These are phyloP conservation scores for Phalacrocorax pelagicus DNA, from an alignment of 2,113 vertebrate species.

Conservation along the genomic window DNA sequence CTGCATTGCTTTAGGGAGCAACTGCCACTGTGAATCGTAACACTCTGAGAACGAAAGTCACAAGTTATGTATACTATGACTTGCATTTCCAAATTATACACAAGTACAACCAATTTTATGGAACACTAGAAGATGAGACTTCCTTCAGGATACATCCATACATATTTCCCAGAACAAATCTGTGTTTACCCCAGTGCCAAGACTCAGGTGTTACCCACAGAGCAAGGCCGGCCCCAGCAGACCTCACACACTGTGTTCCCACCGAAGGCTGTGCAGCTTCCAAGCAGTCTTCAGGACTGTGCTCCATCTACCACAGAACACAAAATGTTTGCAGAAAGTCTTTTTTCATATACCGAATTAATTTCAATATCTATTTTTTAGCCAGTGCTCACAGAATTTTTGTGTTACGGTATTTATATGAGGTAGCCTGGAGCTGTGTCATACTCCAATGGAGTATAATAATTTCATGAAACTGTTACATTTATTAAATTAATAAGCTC, in stretches of 20 bases:
- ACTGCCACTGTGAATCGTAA: constrained; percentile 3
- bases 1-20: constrained; percentile 14
- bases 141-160: neutral
- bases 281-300: neutral
- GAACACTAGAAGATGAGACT: neutral
- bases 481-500: neutral
- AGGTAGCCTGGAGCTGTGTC: neutral
- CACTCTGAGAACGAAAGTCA: neutral
- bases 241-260: neutral
- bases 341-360: neutral
- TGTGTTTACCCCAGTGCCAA: neutral
- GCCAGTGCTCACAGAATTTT: neutral
- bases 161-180: neutral
- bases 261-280: neutral
- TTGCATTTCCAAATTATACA: neutral
- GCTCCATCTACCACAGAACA: neutral
- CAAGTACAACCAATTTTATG: neutral
- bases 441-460: neutral
- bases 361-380: neutral
- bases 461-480: neutral
- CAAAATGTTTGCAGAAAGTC: neutral
- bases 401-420: neutral
- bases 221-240: accelerated
- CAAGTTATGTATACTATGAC: neutral
- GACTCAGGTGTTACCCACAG: neutral